phyloP scores from a whole-genome alignment of 2,113 vertebrate species.

The Psittacus erithacus region DNA sequence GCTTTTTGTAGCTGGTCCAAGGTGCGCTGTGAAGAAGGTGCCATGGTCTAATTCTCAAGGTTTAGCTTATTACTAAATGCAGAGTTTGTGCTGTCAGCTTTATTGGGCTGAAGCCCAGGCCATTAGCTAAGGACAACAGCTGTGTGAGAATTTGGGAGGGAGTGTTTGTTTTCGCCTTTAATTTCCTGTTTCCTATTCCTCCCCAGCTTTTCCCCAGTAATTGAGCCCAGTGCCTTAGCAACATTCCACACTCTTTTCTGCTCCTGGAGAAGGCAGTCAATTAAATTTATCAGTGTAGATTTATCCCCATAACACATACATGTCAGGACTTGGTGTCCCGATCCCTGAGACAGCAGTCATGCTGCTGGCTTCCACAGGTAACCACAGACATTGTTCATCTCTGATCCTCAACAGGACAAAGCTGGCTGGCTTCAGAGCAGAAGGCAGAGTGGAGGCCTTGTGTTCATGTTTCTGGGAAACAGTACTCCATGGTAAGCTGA shows the following conservation, averaged over 20 bases:
- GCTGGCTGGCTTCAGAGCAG: neutral
- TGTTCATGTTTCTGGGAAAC: neutral
- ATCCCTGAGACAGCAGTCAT: neutral
- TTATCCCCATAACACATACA: rapidly evolving
- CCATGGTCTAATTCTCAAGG: neutral
- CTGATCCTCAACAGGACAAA: neutral
- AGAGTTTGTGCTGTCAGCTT: neutral
- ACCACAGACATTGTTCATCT: rapidly evolving
- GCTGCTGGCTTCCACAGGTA: neutral
- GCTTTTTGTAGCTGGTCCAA: neutral
- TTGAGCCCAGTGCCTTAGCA: neutral
- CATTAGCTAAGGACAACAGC: neutral
- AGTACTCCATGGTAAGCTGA: rapidly evolving
- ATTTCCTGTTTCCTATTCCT: slow-evolving; percentile 38
- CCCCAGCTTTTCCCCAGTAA: neutral
- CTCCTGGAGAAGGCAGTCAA: neutral
- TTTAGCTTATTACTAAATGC: neutral
- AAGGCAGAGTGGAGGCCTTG: too few species aligned
- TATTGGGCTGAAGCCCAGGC: neutral
- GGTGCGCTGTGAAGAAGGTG: neutral
- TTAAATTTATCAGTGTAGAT: rapidly evolving
- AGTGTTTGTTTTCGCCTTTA: slow-evolving; percentile 6
- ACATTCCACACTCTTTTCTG: neutral
- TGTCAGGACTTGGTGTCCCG: rapidly evolving
- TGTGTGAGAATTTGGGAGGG: slow-evolving; percentile 32